These are phyloP conservation scores for Platalea minor DNA, from an alignment of 2,797 vertebrate species.

Conservation along the genomic window DNA sequence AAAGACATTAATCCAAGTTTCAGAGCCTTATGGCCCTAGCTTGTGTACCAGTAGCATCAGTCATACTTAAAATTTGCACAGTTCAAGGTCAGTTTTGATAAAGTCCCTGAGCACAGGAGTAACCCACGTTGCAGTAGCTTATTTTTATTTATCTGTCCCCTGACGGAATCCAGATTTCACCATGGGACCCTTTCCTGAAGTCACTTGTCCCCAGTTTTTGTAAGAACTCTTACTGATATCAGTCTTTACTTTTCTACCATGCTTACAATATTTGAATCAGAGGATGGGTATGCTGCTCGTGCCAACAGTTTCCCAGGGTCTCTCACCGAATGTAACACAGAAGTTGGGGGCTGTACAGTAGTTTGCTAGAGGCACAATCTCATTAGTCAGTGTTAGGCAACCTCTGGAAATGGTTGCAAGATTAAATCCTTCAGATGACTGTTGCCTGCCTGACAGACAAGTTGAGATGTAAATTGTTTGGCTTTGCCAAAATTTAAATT, in stretches of 20 bases:
- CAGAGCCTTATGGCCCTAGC: neutral
- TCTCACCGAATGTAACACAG: neutral
- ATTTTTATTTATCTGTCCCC: neutral
- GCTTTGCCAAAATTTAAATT: neutral
- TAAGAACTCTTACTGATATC: neutral
- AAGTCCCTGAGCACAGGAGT: neutral
- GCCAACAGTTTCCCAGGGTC: neutral
- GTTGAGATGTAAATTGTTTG: neutral
- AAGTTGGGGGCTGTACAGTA: neutral
- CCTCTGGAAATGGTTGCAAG: neutral
- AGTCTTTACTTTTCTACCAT: neutral
- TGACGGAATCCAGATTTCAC: neutral
- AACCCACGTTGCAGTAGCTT: fast-evolving
- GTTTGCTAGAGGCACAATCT: neutral
- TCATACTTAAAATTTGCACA: neutral
- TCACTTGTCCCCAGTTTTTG: neutral
- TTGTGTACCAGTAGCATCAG: neutral
- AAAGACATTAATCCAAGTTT: neutral
- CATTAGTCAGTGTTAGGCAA: neutral
- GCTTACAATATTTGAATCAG: neutral
- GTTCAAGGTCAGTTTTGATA: neutral
- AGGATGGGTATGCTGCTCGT: neutral
- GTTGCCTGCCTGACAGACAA: neutral
- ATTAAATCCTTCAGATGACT: neutral
- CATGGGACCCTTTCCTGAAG: neutral